phyloP scores from a whole-genome alignment of 2,888 invertebrate species.

The Ametastegia equiseti region DNA sequence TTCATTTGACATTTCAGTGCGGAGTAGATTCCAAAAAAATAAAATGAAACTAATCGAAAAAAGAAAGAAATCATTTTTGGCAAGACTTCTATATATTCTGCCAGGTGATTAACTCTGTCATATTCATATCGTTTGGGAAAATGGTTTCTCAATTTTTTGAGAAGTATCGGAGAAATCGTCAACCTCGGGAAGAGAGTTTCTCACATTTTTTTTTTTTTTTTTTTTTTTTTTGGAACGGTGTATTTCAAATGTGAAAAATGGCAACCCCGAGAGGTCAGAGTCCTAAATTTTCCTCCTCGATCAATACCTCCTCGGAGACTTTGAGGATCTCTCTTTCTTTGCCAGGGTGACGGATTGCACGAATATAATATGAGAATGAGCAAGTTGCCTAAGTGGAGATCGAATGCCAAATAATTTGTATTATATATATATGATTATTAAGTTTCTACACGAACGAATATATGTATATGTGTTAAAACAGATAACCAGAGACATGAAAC shows the following conservation, averaged over 20 bases:
- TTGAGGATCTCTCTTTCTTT: background rate
- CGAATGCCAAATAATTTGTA: constrained; percentile 37
- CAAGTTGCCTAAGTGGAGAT: background rate
- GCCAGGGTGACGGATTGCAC: background rate
- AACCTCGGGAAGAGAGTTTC: background rate
- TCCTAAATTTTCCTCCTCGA: background rate
- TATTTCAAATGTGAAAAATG: background rate
- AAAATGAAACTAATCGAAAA: too few species aligned
- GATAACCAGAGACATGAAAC: background rate
- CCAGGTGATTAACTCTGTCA: too few species aligned
- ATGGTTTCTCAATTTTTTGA: background rate
- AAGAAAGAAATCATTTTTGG: too few species aligned
- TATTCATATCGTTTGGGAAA: background rate
- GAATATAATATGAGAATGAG: background rate
- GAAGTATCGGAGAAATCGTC: background rate
- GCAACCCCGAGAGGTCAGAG: background rate
- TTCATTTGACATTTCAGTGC: background rate
- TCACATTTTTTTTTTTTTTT: background rate
- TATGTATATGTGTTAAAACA: background rate
- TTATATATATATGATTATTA: constrained; percentile 5
- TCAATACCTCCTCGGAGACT: background rate
- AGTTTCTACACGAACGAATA: background rate
- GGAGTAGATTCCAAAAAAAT: too few species aligned
- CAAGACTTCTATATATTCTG: too few species aligned
- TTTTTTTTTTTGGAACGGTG: too few species aligned